Evolutionary conservation across 2,113 vertebrate genomes (phyloP), one percentile per base, ranked within the genome.

Genomic region (Catharus bicknelli): DNA sequence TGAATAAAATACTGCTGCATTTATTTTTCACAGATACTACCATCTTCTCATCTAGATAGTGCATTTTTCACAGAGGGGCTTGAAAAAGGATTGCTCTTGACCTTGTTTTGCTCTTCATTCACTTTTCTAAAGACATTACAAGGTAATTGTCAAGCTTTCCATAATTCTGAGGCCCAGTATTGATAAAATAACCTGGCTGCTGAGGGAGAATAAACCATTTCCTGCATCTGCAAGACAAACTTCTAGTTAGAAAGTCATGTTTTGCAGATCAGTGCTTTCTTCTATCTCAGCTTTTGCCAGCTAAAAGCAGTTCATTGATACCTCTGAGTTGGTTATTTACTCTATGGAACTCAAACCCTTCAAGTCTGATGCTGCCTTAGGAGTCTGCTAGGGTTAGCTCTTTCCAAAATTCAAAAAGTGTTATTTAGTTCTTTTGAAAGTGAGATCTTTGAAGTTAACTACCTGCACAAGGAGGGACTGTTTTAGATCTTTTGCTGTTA

Each of bases 161-260:
- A 5, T 93, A 62, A 85, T 57, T 92, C 80, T 81, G 95, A 91
- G 53, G 64, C 47, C 64, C 36, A 34, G 17, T 91, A 88, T 83
- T 84, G 78, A 66, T 90, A 86, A 91, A 93, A 66, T 83, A 94
- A 76, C 30, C n/a, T 88, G 81, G 58, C 68, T 94, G 62, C 68
- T 93, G 78, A 90, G 42, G 43, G 68, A 95, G 61, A 93, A 90
- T 88, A 92, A 92, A 81, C 48, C 7, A 32, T 72, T 96, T 96
- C 83, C 86, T 88, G 64, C 16, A 18, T 74, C 81, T 92, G 38
- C 38, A 83, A 94, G 62, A 32, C 27, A 48, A 78, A 11, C 51
- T 85, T 93, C 27, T 85, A 62, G 23, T 54, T 76, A 61, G 57
- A 75, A 91, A 25, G 32, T 84, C 30, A 34, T 0, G 2, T 87